These are phyloP conservation scores for Oreochromis mossambicus DNA, from an alignment of 2,797 vertebrate species.

Conservation along the genomic window DNA sequence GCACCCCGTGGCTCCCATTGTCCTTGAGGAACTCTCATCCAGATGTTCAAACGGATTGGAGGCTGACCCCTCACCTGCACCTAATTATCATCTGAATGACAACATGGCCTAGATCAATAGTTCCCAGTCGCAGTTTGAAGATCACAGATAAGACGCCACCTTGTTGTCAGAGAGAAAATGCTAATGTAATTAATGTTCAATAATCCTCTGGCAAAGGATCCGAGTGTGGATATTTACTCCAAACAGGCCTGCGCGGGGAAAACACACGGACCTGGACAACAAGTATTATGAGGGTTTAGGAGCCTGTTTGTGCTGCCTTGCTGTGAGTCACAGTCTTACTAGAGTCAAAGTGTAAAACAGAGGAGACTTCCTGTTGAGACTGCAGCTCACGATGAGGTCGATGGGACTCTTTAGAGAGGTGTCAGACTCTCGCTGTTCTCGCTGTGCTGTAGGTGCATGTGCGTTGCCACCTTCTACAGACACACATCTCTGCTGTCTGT, in stretches of 20 bases:
- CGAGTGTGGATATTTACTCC: slow-evolving; percentile 57
- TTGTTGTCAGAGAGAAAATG: slow-evolving; percentile 76
- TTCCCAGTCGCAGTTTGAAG: slow-evolving; percentile 89
- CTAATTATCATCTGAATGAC: slow-evolving; percentile 98
- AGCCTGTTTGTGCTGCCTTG: not conserved
- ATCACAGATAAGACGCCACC: slow-evolving; percentile 89
- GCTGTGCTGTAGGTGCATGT: slow-evolving; percentile 11
- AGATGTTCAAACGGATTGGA: slow-evolving; percentile 83
- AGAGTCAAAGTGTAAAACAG: slow-evolving; percentile 11
- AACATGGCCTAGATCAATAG: slow-evolving; percentile 94
- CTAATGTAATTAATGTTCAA: slow-evolving; percentile 77
- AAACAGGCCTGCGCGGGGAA: slow-evolving; percentile 21
- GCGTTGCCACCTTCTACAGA: not conserved
- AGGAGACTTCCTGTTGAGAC: slow-evolving; percentile 41
- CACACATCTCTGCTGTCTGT: not conserved
- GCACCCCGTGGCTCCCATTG: slow-evolving; percentile 69
- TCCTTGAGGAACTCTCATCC: slow-evolving; percentile 82
- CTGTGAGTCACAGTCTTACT: not conserved
- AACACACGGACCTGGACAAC: not conserved
- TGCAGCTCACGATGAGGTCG: slow-evolving; percentile 45
- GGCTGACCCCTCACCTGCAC: slow-evolving; percentile 85
- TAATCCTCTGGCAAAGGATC: slow-evolving; percentile 63
- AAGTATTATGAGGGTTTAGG: not conserved
- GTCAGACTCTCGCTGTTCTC: slow-evolving; percentile 13
- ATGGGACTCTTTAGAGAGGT: slow-evolving; percentile 22